Evolutionary conservation across 2,888 invertebrate species (phyloP).

Genomic region (Abrostola triplasia): DNA sequence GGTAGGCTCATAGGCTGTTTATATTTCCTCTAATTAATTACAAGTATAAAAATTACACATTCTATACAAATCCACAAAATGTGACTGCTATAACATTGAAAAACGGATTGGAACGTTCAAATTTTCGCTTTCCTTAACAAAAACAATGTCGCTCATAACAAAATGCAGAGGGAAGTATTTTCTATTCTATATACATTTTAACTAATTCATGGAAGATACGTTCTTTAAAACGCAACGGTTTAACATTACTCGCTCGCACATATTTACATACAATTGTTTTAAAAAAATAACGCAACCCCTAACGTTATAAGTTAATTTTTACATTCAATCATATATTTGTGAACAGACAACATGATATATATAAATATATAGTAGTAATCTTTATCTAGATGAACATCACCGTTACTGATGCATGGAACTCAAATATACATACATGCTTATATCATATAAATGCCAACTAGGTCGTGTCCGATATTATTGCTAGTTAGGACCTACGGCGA

Average conservation of each 20-base stretch:
- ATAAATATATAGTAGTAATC: slow-evolving; percentile 41
- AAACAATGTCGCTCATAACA: slow-evolving; percentile 22
- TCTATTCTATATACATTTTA: slow-evolving; percentile 50
- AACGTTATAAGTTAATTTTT: slow-evolving; percentile 33
- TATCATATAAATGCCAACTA: slow-evolving; percentile 72
- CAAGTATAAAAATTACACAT: slow-evolving; percentile 15
- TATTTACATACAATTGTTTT: slow-evolving; percentile 49
- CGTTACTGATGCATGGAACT: slow-evolving; percentile 39
- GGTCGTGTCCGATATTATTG: slow-evolving; percentile 50
- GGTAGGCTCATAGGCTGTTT: neutral
- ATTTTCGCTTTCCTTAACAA: slow-evolving; percentile 36
- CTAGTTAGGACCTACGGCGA: slow-evolving; percentile 33
- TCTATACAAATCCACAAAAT: slow-evolving; percentile 8
- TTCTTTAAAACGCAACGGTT: slow-evolving; percentile 34
- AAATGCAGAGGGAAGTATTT: slow-evolving; percentile 43
- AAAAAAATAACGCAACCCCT: slow-evolving; percentile 43
- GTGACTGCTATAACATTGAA: slow-evolving; percentile 15
- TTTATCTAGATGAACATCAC: slow-evolving; percentile 54
- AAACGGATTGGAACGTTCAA: slow-evolving; percentile 15
- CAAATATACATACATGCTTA: slow-evolving; percentile 58
- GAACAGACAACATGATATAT: slow-evolving; percentile 56
- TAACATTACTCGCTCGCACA: slow-evolving; percentile 20
- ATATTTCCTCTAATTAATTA: slow-evolving; percentile 9
- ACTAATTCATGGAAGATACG: slow-evolving; percentile 52
- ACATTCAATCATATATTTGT: slow-evolving; percentile 48